Evolutionary conservation across 2,888 invertebrate species (phyloP).

Genomic region (Raillietiella orientalis): DNA sequence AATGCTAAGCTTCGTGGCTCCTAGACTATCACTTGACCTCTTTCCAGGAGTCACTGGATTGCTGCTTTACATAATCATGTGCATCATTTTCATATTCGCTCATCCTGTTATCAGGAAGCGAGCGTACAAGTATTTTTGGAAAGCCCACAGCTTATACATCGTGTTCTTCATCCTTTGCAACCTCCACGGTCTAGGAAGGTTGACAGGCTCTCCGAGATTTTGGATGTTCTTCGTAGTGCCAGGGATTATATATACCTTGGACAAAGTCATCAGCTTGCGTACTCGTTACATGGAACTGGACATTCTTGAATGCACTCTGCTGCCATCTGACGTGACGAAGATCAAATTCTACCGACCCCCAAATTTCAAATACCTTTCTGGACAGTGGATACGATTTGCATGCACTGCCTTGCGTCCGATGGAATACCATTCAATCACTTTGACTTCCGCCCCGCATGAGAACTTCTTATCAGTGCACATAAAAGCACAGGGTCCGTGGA

Average conservation of each 20-base stretch:
- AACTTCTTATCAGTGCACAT: constrained; percentile 81
- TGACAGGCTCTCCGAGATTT: constrained; percentile 68
- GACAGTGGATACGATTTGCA: constrained; percentile 65
- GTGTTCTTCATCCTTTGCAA: constrained; percentile 50
- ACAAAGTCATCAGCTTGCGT: constrained; percentile 65
- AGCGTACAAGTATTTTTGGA: constrained; percentile 85
- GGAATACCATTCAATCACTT: constrained; percentile 79
- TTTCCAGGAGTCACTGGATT: constrained; percentile 43
- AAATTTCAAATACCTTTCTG: constrained; percentile 39
- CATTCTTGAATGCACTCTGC: constrained; percentile 63
- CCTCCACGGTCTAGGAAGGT: constrained; percentile 58
- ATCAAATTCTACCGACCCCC: constrained; percentile 79
- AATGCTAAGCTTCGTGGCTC: too few species aligned
- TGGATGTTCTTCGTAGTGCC: constrained; percentile 83
- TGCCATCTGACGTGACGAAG: constrained; percentile 78
- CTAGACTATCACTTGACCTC: constrained; percentile 2
- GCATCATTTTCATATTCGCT: constrained; percentile 84
- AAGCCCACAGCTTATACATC: constrained; percentile 63
- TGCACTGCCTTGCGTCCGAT: constrained; percentile 62
- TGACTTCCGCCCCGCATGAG: constrained; percentile 85
- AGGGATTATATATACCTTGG: constrained; percentile 54
- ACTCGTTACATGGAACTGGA: constrained; percentile 73
- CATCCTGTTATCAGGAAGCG: constrained; percentile 68
- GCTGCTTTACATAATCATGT: constrained; percentile 56
- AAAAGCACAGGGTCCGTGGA: constrained; percentile 75